Percentiles rank a stretch among this genome's conserved stretches.
phyloP scores from a whole-genome alignment of 2,797 vertebrate genomes.

The Poecilia picta region DNA sequence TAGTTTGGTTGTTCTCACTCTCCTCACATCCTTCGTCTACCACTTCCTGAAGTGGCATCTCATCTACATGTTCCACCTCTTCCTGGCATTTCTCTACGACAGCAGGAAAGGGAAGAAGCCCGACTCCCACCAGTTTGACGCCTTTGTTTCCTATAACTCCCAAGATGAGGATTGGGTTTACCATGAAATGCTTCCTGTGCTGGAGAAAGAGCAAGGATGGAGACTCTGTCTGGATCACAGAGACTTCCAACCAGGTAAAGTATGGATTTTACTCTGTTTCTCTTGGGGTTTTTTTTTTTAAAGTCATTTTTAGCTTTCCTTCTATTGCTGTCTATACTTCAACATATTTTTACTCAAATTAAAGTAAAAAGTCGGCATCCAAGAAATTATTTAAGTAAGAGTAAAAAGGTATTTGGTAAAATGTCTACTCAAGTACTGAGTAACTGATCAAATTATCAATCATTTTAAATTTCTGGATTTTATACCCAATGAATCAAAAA shows the following conservation, averaged over 20 bases:
- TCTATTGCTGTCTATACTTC: too few species aligned
- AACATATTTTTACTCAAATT: too few species aligned
- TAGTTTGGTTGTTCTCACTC: not conserved
- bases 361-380: too few species aligned
- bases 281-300: too few species aligned
- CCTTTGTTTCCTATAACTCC: constrained; percentile 74
- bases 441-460: too few species aligned
- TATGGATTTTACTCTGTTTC: too few species aligned
- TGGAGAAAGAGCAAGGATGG: constrained; percentile 59
- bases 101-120: not conserved
- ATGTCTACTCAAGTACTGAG: too few species aligned
- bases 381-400: too few species aligned
- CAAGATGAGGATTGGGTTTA: constrained; percentile 70
- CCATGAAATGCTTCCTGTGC: constrained; percentile 54
- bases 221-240: constrained; percentile 63
- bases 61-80: not conserved
- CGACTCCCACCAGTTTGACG: constrained; percentile 3
- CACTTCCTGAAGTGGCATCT: not conserved
- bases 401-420: too few species aligned
- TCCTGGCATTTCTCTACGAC: not conserved
- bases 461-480: too few species aligned
- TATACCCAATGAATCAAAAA: too few species aligned
- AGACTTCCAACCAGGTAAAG: constrained; percentile 71
- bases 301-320: too few species aligned
- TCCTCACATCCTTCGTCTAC: not conserved